A percentile compares a stretch with the other conserved stretches of the same genome.
These are phyloP conservation scores for Thyatira batis DNA, from an alignment of 2,888 invertebrate genomes.

Conservation along the genomic window DNA sequence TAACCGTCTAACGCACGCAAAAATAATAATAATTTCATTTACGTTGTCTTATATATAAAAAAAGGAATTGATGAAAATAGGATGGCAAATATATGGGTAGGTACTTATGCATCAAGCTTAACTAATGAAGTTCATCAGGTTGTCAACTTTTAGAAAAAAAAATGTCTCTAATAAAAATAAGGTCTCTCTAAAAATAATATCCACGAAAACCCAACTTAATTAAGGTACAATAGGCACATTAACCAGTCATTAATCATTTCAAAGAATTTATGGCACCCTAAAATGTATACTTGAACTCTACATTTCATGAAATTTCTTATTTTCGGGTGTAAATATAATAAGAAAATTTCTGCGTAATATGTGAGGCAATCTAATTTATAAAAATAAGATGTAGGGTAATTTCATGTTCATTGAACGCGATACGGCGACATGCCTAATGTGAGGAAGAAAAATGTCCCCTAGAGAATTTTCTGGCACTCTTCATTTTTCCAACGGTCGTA, in stretches of 20 bases:
- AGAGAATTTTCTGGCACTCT: background rate
- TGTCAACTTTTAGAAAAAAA: too few species aligned
- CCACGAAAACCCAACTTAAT: background rate
- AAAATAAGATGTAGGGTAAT: conserved; percentile 22
- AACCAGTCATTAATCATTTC: background rate
- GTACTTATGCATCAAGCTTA: too few species aligned
- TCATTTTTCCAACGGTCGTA: background rate
- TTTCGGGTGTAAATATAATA: background rate
- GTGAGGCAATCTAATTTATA: conserved; percentile 10
- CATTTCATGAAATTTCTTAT: background rate
- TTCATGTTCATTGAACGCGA: conserved; percentile 23
- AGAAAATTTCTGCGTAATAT: background rate
- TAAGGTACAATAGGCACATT: background rate
- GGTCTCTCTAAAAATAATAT: background rate
- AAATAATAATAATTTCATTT: too few species aligned
- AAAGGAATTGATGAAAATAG: too few species aligned
- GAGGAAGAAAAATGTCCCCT: conserved; percentile 26
- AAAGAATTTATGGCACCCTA: background rate
- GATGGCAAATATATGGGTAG: too few species aligned
- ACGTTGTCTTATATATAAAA: too few species aligned
- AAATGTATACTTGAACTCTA: background rate
- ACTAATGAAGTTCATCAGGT: too few species aligned
- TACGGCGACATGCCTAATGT: conserved; percentile 25
- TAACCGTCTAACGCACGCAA: too few species aligned
- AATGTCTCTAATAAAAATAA: too few species aligned